Percentiles rank a stretch among this genome's conserved stretches.
Evolutionary conservation across 2,797 vertebrate genomes (phyloP).

Genomic region (Iguana delicatissima): DNA sequence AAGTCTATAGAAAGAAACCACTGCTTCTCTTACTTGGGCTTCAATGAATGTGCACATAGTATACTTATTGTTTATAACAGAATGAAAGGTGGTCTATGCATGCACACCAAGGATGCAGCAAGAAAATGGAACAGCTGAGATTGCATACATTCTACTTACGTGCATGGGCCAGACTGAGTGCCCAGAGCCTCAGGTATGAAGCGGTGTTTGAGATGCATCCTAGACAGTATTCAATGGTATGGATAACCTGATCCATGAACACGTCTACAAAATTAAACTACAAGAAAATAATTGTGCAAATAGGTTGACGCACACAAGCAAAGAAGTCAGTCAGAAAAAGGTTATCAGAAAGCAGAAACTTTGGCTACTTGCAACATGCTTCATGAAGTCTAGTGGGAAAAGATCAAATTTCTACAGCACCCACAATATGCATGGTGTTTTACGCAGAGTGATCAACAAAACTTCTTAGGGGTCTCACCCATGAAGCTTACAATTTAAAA

Average conservation of each 20-base stretch:
- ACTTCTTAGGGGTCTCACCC: neutral
- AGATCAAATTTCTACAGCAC: too few species aligned
- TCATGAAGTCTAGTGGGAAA: neutral
- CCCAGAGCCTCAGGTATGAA: slow-evolving; percentile 97
- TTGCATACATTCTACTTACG: slow-evolving; percentile 84
- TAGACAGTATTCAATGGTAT: slow-evolving; percentile 96
- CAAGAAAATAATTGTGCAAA: slow-evolving; percentile 27
- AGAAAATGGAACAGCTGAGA: neutral
- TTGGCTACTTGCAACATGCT: neutral
- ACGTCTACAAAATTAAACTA: slow-evolving; percentile 91
- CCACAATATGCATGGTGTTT: too few species aligned
- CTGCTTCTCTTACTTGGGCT: neutral
- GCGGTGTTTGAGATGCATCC: slow-evolving; percentile 98
- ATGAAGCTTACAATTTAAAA: neutral
- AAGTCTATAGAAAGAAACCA: neutral
- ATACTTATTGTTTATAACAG: too few species aligned
- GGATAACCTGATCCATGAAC: slow-evolving; percentile 93
- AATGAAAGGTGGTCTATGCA: neutral
- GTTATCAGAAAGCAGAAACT: neutral
- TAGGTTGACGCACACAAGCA: neutral
- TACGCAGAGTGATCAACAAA: neutral
- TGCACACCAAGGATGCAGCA: neutral
- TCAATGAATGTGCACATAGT: neutral
- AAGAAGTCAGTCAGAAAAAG: slow-evolving; percentile 42
- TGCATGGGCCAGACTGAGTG: slow-evolving; percentile 95